A percentile compares a stretch with the other conserved stretches of the same genome.
These are phyloP conservation scores for Calycopis cecrops DNA, from an alignment of 1,140 invertebrate genomes.

Conservation along the genomic window DNA sequence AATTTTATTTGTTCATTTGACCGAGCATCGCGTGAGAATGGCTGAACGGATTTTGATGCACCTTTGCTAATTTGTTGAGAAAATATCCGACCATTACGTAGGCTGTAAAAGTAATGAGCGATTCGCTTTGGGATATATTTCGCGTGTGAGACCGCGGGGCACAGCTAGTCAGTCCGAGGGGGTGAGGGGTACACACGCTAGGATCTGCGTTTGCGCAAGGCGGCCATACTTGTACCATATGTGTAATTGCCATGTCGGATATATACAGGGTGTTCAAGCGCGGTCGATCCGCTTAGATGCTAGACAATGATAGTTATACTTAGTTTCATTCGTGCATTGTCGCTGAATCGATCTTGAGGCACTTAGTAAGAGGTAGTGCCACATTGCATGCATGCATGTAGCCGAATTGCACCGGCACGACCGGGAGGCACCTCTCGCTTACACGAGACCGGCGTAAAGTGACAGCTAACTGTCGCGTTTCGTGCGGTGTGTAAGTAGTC, in stretches of 20 bases:
- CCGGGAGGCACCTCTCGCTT: no score
- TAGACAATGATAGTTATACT: background rate
- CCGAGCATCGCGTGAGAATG: no score
- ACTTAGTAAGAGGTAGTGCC: no score
- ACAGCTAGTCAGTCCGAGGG: background rate
- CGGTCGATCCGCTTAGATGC: no score
- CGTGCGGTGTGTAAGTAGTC: no score
- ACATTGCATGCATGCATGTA: no score
- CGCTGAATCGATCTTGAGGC: no score
- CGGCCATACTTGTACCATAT: constrained; percentile 8
- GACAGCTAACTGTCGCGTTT: no score
- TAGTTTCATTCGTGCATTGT: background rate
- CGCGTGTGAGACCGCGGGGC: background rate
- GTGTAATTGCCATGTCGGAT: constrained; percentile 14
- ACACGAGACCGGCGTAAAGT: no score
- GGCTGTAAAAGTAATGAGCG: background rate
- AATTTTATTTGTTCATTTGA: no score
- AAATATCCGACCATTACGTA: background rate
- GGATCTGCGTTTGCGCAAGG: constrained; percentile 2
- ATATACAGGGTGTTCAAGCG: background rate
- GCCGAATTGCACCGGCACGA: no score
- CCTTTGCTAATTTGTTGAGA: background rate
- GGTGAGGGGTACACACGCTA: background rate
- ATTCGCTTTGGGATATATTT: background rate
- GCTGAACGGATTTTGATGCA: no score